Conservation (phyloP, 1,140 invertebrate genomes). For the Odontomachus brunneus region DNA sequence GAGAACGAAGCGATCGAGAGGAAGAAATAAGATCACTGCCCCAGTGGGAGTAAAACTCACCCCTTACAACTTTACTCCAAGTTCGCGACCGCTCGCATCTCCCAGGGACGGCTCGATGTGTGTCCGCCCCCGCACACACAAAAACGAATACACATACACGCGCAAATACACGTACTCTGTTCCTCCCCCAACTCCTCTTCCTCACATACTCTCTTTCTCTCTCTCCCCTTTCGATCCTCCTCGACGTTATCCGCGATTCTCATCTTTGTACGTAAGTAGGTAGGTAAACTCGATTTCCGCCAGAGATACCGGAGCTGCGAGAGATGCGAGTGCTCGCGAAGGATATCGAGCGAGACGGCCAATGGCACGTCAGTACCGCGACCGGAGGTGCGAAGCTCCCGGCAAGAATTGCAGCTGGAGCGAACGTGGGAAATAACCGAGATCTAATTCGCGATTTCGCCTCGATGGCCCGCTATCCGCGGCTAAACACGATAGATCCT, state of each 20-base stretch:
- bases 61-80: slow-evolving; percentile 22
- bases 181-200: neutral
- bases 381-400: slow-evolving; percentile 8
- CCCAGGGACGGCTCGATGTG: neutral
- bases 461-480: neutral
- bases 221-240: neutral
- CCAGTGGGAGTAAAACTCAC: slow-evolving; percentile 6
- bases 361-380: slow-evolving; percentile 39
- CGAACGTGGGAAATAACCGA: neutral
- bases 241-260: slow-evolving; percentile 39
- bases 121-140: neutral
- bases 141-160: too few relatives aligned
- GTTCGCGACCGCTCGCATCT: slow-evolving; percentile 27
- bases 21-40: slow-evolving; percentile 45
- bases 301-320: slow-evolving; percentile 21
- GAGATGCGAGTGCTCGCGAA: slow-evolving; percentile 29
- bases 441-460: slow-evolving; percentile 10
- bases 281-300: slow-evolving; percentile 69
- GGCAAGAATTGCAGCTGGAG: slow-evolving; percentile 23
- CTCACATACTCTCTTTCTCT: neutral
- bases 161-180: too few relatives aligned
- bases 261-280: slow-evolving; percentile 65
- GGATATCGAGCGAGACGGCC: slow-evolving; percentile 19
- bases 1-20: neutral
- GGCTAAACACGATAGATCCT: too few relatives aligned